Base-by-base conservation (phyloP, 2,113 vertebrate species). In the Baryphthengus martii region DNA sequence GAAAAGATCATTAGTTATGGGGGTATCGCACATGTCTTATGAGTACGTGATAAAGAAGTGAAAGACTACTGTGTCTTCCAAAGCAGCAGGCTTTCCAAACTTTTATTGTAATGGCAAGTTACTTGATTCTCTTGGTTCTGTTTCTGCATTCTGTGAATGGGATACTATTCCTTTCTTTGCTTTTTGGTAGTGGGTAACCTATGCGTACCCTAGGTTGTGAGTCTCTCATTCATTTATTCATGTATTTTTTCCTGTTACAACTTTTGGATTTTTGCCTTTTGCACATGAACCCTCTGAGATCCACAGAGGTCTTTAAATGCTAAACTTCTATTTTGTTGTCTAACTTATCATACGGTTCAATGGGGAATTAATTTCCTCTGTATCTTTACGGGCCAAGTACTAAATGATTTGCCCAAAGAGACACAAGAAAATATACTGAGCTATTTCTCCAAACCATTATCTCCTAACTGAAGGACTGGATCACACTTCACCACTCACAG, bases 371-470 rank as follows among this genome's bases (percentile, higher is more conserved):
- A 86, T 90, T 93, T 61, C 39, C 31, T 59, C 61, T 7, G 0
- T 93, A 71, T 93, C 67, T 92, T 95, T 88, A 39, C 42, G 52
- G 72, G 33, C 39, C 67, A 78, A 26, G 50, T 81, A 74, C 50
- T 74, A 73, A 86, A 67, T 66, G 11, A 76, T 77, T 91, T 94
- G 65, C 82, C 66, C 52, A 80, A 52, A 93, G 72, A 83, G 55
- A 72, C 42, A 23, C 3, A 71, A 68, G 50, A 79, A 95, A 91
- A 53, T 53, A 39, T 4, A 79, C 82, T 4, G 4, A 89, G 44
- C 70, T 88, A 17, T 67, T 92, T 92, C 80, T 95, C 33, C 76
- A 87, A 61, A 76, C 68, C 80, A 7, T 90, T 96, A 63, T 77
- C 56, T 93, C 47, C 19, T 92, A 25, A 59, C 65, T 80, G 52